Base-by-base conservation (phyloP, 2,797 vertebrate species). In the Liparis tanakae region DNA sequence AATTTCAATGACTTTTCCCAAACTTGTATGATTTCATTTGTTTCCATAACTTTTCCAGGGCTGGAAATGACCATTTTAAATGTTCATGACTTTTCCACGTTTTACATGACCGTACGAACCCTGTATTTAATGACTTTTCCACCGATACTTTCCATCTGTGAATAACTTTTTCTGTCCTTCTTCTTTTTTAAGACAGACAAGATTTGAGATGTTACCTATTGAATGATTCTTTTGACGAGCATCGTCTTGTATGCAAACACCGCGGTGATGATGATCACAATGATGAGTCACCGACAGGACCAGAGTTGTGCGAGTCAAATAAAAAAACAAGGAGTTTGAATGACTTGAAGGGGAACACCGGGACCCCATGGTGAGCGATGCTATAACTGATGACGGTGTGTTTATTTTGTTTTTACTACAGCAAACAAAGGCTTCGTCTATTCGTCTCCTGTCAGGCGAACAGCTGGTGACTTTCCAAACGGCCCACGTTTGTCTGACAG, bases 401-500 rank as follows among this genome's bases (percentile, higher is more conserved):
- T 25, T 10, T 37, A 3, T 30, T 43, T 63, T 4, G 22, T 3
- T 36, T 34, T 30, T 57, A 14, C 17, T 34, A 41, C 17, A 39
- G 1, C 34, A 8, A 69, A 34, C 60, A 48, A 20, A 22, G 33
- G 25, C 46, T 6, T 20, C 62, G 50, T 9, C 1, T 15, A 62
- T 59, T 7, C 13, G 48, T 34, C 2, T 7, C 53, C 20, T 76
- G n/a, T 30, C 60, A 65, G 54, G 6, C 10, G 25, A 22, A 6
- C 48, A 61, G 68, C 50, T 77, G 39, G 53, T n/a, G 20, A 58
- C 46, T 67, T 51, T 33, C 22, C 43, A 41, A n/a, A 10, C 2
- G 14, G 60, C 15, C 50, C 34, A 33, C 1, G 15, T 30, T 30
- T 71, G 70, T 44, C 61, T 63, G 72, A 71, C 74, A 58, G 41